Conservation (phyloP, 2,113 vertebrate species). For the Stercorarius parasiticus region DNA sequence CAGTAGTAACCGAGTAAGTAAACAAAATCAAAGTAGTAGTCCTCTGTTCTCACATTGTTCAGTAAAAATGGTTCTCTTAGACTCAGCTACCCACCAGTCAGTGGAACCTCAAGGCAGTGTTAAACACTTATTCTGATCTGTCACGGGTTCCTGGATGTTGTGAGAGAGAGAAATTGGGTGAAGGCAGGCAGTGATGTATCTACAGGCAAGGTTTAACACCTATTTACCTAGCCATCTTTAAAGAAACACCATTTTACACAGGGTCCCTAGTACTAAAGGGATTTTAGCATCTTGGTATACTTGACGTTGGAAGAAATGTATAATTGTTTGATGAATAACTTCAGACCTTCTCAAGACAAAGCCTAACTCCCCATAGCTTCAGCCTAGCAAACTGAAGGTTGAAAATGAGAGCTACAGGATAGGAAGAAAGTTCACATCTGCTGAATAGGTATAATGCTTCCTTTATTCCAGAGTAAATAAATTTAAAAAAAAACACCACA, state of each 20-base stretch:
- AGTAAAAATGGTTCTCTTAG: neutral
- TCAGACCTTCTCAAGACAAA: neutral
- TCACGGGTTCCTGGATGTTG: neutral
- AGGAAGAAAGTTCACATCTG: neutral
- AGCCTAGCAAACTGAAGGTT: neutral
- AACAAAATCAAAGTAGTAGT: neutral
- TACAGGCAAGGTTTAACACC: neutral
- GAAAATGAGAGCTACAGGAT: neutral
- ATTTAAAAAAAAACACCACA: neutral
- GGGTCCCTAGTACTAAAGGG: neutral
- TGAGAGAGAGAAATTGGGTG: neutral
- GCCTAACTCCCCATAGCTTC: neutral
- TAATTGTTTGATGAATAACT: neutral
- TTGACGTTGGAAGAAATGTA: neutral
- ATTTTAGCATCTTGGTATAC: neutral
- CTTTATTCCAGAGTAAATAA: neutral
- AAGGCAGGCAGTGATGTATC: fast-evolving
- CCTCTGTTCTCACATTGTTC: neutral
- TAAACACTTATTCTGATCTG: neutral
- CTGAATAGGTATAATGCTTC: neutral
- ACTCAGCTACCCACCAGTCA: neutral
- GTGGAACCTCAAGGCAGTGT: neutral
- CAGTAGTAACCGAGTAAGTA: neutral
- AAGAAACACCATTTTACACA: neutral
- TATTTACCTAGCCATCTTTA: neutral